A percentile compares a stretch with the other conserved stretches of the same genome.
Evolutionary conservation across 1,140 invertebrate species (phyloP).

Genomic region (Drosophila tristis): DNA sequence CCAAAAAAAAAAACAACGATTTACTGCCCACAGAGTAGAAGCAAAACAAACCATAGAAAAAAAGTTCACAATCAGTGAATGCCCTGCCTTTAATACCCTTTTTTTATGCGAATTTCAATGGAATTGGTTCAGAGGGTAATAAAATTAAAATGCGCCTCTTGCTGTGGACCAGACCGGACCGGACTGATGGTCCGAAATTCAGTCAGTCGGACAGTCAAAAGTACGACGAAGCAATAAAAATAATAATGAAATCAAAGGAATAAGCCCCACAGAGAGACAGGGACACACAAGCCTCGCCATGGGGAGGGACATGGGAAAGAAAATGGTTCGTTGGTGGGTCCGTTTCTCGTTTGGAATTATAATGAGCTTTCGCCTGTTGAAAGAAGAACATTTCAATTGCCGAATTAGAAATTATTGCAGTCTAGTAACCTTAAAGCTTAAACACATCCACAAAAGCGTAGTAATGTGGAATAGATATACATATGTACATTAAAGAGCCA

Average conservation of each 20-base stretch:
- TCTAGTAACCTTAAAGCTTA: slow-evolving; percentile 6
- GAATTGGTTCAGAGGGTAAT: slow-evolving; percentile 42
- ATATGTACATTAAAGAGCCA: background rate
- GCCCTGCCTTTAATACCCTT: slow-evolving; percentile 68
- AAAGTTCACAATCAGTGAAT: slow-evolving; percentile 54
- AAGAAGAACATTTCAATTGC: slow-evolving; percentile 27
- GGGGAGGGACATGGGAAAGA: slow-evolving; percentile 43
- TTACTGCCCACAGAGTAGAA: background rate
- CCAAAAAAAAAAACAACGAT: slow-evolving; percentile 47
- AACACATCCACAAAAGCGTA: background rate
- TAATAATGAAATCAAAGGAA: slow-evolving; percentile 80
- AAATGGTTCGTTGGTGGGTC: slow-evolving; percentile 29
- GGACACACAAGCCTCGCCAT: background rate
- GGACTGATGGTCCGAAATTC: slow-evolving; percentile 39
- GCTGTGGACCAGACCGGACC: slow-evolving; percentile 34
- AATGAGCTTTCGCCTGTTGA: slow-evolving; percentile 60
- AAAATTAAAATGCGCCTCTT: slow-evolving; percentile 78
- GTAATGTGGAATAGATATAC: too few species aligned
- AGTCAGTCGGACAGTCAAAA: slow-evolving; percentile 72
- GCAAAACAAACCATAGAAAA: slow-evolving; percentile 15
- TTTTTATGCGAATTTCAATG: slow-evolving; percentile 72
- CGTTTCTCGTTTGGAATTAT: slow-evolving; percentile 59
- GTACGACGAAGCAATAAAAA: slow-evolving; percentile 69
- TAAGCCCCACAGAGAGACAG: slow-evolving; percentile 46
- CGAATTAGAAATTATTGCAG: slow-evolving; percentile 36